These are phyloP conservation scores for Chiloscyllium plagiosum DNA, from an alignment of 2,113 vertebrate species.

Conservation along the genomic window DNA sequence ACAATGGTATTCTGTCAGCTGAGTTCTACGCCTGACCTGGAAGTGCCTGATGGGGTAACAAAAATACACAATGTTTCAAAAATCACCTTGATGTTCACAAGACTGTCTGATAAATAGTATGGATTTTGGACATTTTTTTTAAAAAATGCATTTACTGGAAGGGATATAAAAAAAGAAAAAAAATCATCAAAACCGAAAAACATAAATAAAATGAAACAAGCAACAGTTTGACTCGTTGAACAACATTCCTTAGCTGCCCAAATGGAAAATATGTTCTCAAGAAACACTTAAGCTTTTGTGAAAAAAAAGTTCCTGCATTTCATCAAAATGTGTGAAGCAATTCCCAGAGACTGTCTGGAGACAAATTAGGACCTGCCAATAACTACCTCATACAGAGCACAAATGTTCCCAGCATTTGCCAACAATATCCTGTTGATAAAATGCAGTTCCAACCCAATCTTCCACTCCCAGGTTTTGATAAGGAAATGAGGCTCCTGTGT, in stretches of 20 bases:
- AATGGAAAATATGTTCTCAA: constrained; percentile 3
- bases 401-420: constrained; percentile 24
- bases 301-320: constrained; percentile 29
- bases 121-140: not conserved
- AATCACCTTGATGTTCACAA: not conserved
- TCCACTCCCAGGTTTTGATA: constrained; percentile 12
- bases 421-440: constrained; percentile 26
- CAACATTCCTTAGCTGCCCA: not conserved
- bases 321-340: constrained; percentile 9
- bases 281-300: not conserved
- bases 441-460: constrained; percentile 20
- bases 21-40: not conserved
- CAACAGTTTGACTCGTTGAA: not conserved
- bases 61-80: not conserved
- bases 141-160: not conserved
- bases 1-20: not conserved
- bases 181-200: not conserved
- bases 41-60: not conserved
- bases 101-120: not conserved
- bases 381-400: constrained; percentile 33
- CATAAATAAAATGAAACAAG: not conserved
- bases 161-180: not conserved
- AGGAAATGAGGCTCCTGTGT: not conserved
- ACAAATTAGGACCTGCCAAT: constrained; percentile 31
- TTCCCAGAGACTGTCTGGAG: constrained; percentile 19